Evolutionary conservation across 2,888 invertebrate genomes (phyloP), one percentile per base, ranked within the genome.

Genomic region (Ceriagrion tenellum): DNA sequence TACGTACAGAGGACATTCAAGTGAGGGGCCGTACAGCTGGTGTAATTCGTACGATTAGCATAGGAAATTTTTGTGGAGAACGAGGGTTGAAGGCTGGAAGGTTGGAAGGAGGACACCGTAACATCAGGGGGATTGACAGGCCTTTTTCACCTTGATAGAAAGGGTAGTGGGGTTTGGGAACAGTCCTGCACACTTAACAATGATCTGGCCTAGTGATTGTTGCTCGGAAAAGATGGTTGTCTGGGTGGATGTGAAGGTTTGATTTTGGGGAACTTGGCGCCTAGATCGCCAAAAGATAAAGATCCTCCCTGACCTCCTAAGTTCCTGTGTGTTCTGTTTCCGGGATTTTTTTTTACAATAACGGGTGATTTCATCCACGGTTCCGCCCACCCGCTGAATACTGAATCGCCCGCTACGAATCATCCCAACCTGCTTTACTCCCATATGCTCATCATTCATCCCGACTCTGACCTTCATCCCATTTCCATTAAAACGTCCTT

Each of bases 401-500:
- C n/a, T 8, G 69, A 12, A n/a, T 69, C 69, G 26, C 69, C 69
- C 26, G 69, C 69, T 69, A n/a, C 69, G 12, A 23, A 16, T 89
- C 23, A 26, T 12, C 40, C 69, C n/a, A 8, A 8, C n/a, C 69
- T 59, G 59, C 59, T 18, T 59, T 12, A 20, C 59, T 59, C 30
- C 35, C 88, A n/a, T 47, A 88, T 30, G 40, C 88, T 23, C 88
- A 88, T 88, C 88, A 23, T 88, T 88, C 26, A 88, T 55, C 89
- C n/a, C 55, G 47, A 88, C 20, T 23, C 55, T n/a, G 55, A 23
- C 69, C 55, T 20, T 26, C 89, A 23, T 89, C 20, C n/a, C 89
- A n/a, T 26, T 55, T 13, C 55, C 89, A 47, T n/a, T n/a, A 55
- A 89, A n/a, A 26, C 26, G 12, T 10, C 12, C n/a, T 20, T 47